phyloP scores from a whole-genome alignment of 2,888 invertebrate species.

The Ctenicera cuprea region DNA sequence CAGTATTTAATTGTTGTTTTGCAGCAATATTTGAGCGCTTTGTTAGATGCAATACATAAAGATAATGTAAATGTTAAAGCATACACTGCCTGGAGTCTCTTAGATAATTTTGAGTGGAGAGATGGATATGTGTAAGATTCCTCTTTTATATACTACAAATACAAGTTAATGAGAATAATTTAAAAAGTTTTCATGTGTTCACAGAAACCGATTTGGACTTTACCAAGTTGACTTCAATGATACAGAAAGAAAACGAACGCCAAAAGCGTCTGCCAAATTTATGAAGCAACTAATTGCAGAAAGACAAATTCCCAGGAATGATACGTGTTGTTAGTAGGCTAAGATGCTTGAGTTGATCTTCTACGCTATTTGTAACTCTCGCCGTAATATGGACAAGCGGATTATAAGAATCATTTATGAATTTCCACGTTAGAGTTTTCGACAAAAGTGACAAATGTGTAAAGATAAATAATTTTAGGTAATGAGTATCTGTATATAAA shows the following conservation, averaged over 20 bases:
- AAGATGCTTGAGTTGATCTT: too few species aligned
- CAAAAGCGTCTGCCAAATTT: slow-evolving; percentile 77
- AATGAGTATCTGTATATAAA: too few species aligned
- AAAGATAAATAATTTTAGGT: too few species aligned
- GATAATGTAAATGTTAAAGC: slow-evolving; percentile 61
- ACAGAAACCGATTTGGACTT: slow-evolving; percentile 76
- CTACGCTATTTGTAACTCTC: too few species aligned
- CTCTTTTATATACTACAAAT: too few species aligned
- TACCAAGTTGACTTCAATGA: slow-evolving; percentile 79
- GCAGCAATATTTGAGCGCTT: slow-evolving; percentile 59
- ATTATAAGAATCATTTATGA: too few species aligned
- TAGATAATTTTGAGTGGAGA: slow-evolving; percentile 67
- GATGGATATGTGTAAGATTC: slow-evolving; percentile 53
- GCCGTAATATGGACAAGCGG: too few species aligned
- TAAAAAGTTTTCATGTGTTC: too few species aligned
- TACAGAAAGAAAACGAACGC: slow-evolving; percentile 75
- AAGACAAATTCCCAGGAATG: slow-evolving; percentile 50
- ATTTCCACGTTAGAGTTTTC: too few species aligned
- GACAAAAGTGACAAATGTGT: too few species aligned
- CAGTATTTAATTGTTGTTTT: slow-evolving; percentile 1
- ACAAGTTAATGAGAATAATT: too few species aligned
- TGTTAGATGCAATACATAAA: slow-evolving; percentile 61
- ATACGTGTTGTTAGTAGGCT: neutral
- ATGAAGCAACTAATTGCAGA: slow-evolving; percentile 74
- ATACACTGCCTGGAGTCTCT: slow-evolving; percentile 64